A percentile compares a stretch with the other conserved stretches of the same genome.
Conservation (phyloP, 2,888 invertebrate species). For the Chironomus tentans region DNA sequence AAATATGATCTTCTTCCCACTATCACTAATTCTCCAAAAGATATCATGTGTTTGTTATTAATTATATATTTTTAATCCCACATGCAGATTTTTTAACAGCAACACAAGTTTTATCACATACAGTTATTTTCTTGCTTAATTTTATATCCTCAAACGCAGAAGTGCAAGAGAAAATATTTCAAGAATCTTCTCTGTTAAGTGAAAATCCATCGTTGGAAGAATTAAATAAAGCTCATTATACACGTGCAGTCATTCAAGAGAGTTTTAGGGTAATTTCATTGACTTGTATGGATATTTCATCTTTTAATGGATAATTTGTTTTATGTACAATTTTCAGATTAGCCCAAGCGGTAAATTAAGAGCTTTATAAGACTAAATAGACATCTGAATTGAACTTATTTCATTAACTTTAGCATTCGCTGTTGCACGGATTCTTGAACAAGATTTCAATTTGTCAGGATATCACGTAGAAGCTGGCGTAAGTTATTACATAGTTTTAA, state of each 20-base stretch:
- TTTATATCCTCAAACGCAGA: constrained; percentile 58
- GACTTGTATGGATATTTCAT: not conserved
- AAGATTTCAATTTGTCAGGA: constrained; percentile 59
- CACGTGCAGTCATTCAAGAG: constrained; percentile 70
- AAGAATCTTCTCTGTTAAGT: constrained; percentile 50
- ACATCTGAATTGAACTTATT: too few species aligned
- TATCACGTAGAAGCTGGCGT: constrained; percentile 64
- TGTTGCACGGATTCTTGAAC: constrained; percentile 65
- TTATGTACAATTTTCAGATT: constrained; percentile 31
- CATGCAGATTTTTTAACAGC: constrained; percentile 14
- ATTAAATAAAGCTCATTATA: constrained; percentile 58
- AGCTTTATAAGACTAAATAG: too few species aligned
- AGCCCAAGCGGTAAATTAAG: constrained; percentile 44
- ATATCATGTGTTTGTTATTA: too few species aligned
- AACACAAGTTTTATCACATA: constrained; percentile 52
- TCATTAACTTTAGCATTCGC: constrained; percentile 52
- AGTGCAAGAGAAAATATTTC: constrained; percentile 55
- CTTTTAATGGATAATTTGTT: constrained; percentile 39
- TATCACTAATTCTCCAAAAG: too few species aligned
- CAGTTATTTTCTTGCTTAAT: constrained; percentile 67
- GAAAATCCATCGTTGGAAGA: constrained; percentile 50
- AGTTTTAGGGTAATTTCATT: constrained; percentile 46
- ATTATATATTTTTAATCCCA: too few species aligned
- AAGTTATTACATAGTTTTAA: too few species aligned
- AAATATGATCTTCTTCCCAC: too few species aligned